Percentiles rank a stretch among this genome's conserved stretches.
These are phyloP conservation scores for Ryuthela nishihirai DNA, from an alignment of 2,888 invertebrate genomes.

Conservation along the genomic window DNA sequence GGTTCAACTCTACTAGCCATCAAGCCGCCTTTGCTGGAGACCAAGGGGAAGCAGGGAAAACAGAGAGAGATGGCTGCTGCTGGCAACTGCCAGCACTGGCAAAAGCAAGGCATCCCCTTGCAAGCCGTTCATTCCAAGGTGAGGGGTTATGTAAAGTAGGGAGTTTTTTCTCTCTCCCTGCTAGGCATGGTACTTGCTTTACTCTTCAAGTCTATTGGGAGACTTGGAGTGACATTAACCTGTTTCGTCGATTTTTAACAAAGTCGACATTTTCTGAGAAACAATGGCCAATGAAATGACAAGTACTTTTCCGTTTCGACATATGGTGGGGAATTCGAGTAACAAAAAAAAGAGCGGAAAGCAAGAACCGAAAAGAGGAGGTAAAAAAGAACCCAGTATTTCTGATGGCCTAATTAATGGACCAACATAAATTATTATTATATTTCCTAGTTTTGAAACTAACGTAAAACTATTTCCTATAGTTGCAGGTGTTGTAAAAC, in stretches of 20 bases:
- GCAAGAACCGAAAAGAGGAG: not conserved
- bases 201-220: constrained; percentile 28
- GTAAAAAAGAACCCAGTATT: too few relatives aligned
- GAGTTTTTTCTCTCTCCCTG: constrained; percentile 11
- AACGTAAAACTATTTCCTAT: too few relatives aligned
- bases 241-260: constrained; percentile 34
- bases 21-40: constrained; percentile 23
- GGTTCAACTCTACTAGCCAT: constrained; percentile 33
- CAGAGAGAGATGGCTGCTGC: constrained; percentile 19
- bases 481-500: too few relatives aligned
- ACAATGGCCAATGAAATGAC: constrained; percentile 14
- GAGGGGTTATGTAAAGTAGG: constrained; percentile 32
- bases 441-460: too few relatives aligned
- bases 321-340: constrained; percentile 6
- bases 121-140: constrained; percentile 25
- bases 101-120: constrained; percentile 4
- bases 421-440: too few relatives aligned
- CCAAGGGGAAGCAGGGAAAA: constrained; percentile 23
- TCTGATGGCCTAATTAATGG: too few relatives aligned
- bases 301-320: constrained; percentile 14
- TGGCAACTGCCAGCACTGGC: constrained; percentile 6
- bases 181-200: constrained; percentile 7
- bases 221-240: constrained; percentile 28
- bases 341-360: not conserved
- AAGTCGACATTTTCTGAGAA: constrained; percentile 17